Evolutionary conservation across 2,888 invertebrate genomes (phyloP).

Genomic region (Yponomeuta evonymella): DNA sequence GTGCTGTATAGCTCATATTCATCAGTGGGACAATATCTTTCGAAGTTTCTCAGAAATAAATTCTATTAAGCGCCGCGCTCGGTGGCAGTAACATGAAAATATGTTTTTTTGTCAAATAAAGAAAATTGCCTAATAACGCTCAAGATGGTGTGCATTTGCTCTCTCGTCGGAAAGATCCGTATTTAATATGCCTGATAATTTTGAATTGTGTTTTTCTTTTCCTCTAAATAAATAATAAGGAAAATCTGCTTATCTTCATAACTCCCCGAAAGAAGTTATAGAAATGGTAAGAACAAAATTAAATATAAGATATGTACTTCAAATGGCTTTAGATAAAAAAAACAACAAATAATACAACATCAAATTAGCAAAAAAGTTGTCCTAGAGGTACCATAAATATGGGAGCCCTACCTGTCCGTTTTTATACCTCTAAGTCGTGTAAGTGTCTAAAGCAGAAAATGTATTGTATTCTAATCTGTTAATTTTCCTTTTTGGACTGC

Average conservation of each 20-base stretch:
- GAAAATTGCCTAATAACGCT: slow-evolving; percentile 7
- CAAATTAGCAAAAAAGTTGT: too few species aligned
- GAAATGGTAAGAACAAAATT: neutral
- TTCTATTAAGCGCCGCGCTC: slow-evolving; percentile 51
- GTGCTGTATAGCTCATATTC: too few species aligned
- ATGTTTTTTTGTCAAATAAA: slow-evolving; percentile 23
- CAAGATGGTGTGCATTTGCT: neutral
- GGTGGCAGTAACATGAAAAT: slow-evolving; percentile 47
- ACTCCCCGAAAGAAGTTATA: neutral
- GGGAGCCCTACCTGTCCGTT: too few species aligned
- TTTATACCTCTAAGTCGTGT: too few species aligned
- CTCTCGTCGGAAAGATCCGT: neutral
- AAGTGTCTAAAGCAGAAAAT: too few species aligned
- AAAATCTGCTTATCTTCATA: neutral
- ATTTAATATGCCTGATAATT: neutral
- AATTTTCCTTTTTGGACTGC: too few species aligned
- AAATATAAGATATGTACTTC: too few species aligned
- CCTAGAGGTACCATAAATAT: too few species aligned
- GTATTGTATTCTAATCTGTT: too few species aligned
- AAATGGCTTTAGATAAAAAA: too few species aligned
- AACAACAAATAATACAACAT: too few species aligned
- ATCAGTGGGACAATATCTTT: neutral
- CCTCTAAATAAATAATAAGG: neutral
- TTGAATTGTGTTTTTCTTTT: neutral
- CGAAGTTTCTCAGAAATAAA: slow-evolving; percentile 38